Conservation (phyloP, 1,140 invertebrate genomes). For the Drosophila lini region DNA sequence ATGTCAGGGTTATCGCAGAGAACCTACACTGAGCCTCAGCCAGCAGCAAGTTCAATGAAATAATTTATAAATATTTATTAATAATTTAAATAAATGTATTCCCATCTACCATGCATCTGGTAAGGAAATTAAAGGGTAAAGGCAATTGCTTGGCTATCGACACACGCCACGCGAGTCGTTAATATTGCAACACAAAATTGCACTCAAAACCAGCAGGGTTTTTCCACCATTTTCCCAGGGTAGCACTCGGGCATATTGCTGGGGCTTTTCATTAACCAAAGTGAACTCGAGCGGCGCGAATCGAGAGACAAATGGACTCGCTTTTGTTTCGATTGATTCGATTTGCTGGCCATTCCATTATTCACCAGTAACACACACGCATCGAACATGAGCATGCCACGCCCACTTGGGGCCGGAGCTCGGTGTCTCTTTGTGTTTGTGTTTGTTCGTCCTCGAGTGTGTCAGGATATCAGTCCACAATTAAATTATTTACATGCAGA, state of each 20-base stretch:
- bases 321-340: slow-evolving; percentile 13
- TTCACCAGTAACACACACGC: slow-evolving; percentile 15
- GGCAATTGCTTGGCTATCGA: slow-evolving; percentile 5
- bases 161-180: slow-evolving; percentile 30
- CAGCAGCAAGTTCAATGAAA: background rate
- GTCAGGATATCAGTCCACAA: slow-evolving; percentile 16
- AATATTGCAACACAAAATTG: slow-evolving; percentile 37
- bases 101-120: background rate
- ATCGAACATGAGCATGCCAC: background rate
- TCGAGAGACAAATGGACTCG: slow-evolving; percentile 8
- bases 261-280: slow-evolving; percentile 26
- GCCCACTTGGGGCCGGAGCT: slow-evolving; percentile 1
- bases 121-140: background rate
- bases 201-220: slow-evolving; percentile 21
- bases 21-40: slow-evolving; percentile 2
- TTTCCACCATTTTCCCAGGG: slow-evolving; percentile 2
- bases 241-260: slow-evolving; percentile 7
- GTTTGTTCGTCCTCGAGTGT: background rate
- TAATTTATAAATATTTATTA: background rate
- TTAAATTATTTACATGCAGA: slow-evolving; percentile 26
- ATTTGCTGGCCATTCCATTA: slow-evolving; percentile 20
- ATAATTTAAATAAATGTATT: background rate
- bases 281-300: slow-evolving; percentile 10
- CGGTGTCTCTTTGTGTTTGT: background rate
- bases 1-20: slow-evolving; percentile 25